Base-by-base conservation (phyloP, 2,113 vertebrate genomes). In the Acrocephalus kingi region DNA sequence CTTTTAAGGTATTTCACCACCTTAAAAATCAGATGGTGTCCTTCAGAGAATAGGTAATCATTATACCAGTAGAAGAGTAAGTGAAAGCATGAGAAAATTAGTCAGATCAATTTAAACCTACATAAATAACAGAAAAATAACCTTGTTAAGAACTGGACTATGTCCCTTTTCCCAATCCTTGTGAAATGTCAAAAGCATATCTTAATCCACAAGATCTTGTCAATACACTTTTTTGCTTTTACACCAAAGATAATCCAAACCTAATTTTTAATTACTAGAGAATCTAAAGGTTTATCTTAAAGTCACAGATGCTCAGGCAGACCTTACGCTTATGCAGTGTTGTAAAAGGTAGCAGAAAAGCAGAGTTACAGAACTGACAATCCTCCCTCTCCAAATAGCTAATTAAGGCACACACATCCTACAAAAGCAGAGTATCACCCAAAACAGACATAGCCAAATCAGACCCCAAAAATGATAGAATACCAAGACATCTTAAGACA, bases 281-380 rank as follows among this genome's bases (percentile, higher is more conserved):
- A 81, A 89, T 39, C 23, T 74, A 54, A 16, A 84, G 35, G 19
- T 27, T 86, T 78, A 80, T 48, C 68, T 80, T 27, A 30, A 82
- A 79, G 30, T 43, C 6, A 4, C 3, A 69, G n/a, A n/a, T 6
- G 1, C 22, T 13, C 17, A 72, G 15, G 18, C 2, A 75, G 43
- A 79, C 15, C 4, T 72, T 52, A 58, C 0, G 0, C 3, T 68
- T 55, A 67, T 0, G 0, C 8, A 56, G 43, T 28, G 19, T 12
- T 55, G 3, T 15, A 72, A 73, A 39, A 89, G 11, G 7, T 27
- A 35, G 7, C 5, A 77, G 15, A 45, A 86, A 90, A 67, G n/a
- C 22, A 62, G 9, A 76, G 33, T 22, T 52, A 63, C 14, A 66
- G 21, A 89, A 67, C 1, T 27, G 35, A 55, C 27, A 58, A 17